Evolutionary conservation across 2,797 vertebrate genomes (phyloP), one percentile per base, ranked within the genome.

Genomic region (Hemibagrus guttatus): DNA sequence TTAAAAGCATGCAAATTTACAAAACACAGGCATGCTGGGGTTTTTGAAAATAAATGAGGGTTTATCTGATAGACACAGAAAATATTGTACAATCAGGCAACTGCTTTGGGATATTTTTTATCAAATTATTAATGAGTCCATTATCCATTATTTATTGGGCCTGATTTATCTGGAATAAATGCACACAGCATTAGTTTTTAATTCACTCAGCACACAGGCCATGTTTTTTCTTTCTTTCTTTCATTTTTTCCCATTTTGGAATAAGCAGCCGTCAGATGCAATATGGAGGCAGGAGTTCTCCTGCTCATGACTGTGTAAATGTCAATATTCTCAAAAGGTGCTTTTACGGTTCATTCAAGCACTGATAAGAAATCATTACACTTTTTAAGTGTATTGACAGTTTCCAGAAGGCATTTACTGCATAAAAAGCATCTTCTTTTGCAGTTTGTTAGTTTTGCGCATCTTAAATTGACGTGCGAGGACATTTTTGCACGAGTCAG

Each of bases 241-340:
- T 66, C n/a, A 54, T 89, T 90, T 92, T 92, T 88, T 92, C 92
- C 90, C 90, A 9, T 64, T 85, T 85, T 69, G 52, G 56, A 94
- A 93, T 93, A 95, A 92, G 82, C 88, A 90, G 88, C 91, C 68
- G 72, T 95, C 90, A 93, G 89, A 86, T 94, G 92, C 86, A 87
- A 91, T 92, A 92, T 83, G 91, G 74, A 89, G 94, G 42, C 90
- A 56, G 91, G 93, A 91, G 92, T 93, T 92, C 83, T 93, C 91
- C 92, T 93, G 91, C 87, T 95, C 94, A 95, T 91, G 93, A 91
- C 74, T 92, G 92, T 94, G 93, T 93, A 95, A 96, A 95, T 95
- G 93, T 97, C 96, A 96, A 95, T 95, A 96, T 52, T 94, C 94
- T 94, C 93, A 93, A 94, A 95, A 96, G 93, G 92, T 93, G 94